Base-by-base conservation (phyloP, 2,113 vertebrate species). In the Pavo muticus region DNA sequence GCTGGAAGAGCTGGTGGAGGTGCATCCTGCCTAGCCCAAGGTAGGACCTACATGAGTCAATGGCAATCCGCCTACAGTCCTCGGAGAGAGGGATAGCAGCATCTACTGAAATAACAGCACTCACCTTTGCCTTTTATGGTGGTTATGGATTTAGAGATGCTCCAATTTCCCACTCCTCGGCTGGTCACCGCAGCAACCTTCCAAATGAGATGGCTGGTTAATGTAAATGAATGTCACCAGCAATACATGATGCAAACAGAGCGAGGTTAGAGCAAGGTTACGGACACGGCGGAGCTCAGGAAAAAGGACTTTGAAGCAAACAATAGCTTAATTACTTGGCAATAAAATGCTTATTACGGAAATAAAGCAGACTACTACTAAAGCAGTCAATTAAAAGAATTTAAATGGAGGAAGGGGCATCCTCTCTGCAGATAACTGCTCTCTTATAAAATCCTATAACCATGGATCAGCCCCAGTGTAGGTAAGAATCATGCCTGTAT, bases 111-210 rank as follows among this genome's bases (percentile, higher is more conserved):
- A 81, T 29, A 50, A 44, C 29, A 29, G 6, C 73, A 7, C 25
- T 96, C 95, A 97, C 94, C 97, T 98, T 98, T 97, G 98, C 98
- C 99, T 98, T 98, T 99, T 37, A 97, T 52, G 12, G 99, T 99
- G 80, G 97, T 98, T 64, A 99, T 98, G 91, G 98, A 98, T 96
- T 99, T 99, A 39, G 98, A 91, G 69, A 99, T 98, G 1, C 98
- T 98, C 99, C 99, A 99, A 54, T 99, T 99, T 45, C 99, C 99
- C 27, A 99, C 97, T 12, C 99, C 99, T 86, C 98, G 98, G 94
- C 99, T 98, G 56, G 99, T 99, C 63, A 99, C 99, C 0, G 99
- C 99, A 77, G 99, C 99, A 97, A 99, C 99, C 99, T 99, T 97
- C 24, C 73, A 86, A 94, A 97, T 0, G 14, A 97, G 90, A 96